Evolutionary conservation across 2,113 vertebrate genomes (phyloP).

Genomic region (Verasper variegatus): DNA sequence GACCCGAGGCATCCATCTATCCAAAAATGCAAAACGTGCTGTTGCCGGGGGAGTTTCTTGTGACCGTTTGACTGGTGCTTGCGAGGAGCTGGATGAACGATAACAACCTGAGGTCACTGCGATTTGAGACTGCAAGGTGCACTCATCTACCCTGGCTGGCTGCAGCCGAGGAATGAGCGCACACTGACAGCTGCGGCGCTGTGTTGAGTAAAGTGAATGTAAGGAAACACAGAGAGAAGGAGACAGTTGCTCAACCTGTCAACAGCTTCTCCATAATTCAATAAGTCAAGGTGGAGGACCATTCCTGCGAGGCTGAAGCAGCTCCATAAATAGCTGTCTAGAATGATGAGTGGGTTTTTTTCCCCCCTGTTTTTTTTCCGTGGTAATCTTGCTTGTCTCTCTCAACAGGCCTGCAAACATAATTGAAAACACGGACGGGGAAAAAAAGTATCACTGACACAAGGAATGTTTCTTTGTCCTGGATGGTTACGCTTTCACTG

Average conservation of each 20-base stretch:
- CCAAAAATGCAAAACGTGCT: neutral
- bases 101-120: constrained; percentile 50
- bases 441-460: constrained; percentile 74
- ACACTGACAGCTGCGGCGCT: constrained; percentile 72
- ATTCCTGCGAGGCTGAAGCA: constrained; percentile 65
- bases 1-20: neutral
- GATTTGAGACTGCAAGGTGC: constrained; percentile 72
- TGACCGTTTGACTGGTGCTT: constrained; percentile 25
- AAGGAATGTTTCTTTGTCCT: constrained; percentile 79
- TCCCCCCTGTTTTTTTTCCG: constrained; percentile 25
- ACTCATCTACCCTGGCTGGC: constrained; percentile 62
- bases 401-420: constrained; percentile 76
- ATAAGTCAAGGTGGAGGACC: constrained; percentile 79
- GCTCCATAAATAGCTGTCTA: constrained; percentile 76
- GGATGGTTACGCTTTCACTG: constrained; percentile 56
- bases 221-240: constrained; percentile 69
- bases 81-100: constrained; percentile 40
- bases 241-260: constrained; percentile 79
- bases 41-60: neutral
- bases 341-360: constrained; percentile 60
- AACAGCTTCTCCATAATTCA: constrained; percentile 79
- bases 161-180: constrained; percentile 64
- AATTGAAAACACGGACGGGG: constrained; percentile 76
- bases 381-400: constrained; percentile 75
- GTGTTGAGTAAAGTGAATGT: constrained; percentile 72